Base-by-base conservation (phyloP, 1,140 invertebrate genomes). In the Thalassaphorura encarpata region DNA sequence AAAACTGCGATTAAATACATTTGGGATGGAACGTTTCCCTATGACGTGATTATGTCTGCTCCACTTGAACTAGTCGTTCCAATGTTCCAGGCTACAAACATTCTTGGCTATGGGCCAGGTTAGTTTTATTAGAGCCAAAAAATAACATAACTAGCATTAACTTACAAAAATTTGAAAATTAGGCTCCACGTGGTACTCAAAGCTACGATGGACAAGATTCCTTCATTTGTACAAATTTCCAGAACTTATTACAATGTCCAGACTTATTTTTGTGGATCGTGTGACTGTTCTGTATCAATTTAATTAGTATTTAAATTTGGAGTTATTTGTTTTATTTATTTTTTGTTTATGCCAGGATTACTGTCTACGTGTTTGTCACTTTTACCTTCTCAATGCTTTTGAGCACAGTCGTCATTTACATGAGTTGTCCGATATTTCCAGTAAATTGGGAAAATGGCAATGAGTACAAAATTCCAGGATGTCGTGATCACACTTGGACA, bases 171-270 rank as follows among this genome's bases (percentile, higher is more conserved):
- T n/a, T n/a, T n/a, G n/a, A n/a, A n/a, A n/a, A n/a, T n/a, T n/a
- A n/a, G n/a, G n/a, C 26, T 23, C 45, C 26, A 27, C 21, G 8
- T 47, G 45, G 45, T 47, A 47, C 18, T 11, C 21, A 13, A 47
- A 47, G 45, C 11, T 47, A 24, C 45, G 45, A 47, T 47, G 45
- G 45, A 47, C 8, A 3, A 21, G 45, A 47, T 47, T 47, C 19
- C 6, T 6, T 24, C 45, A 47, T 13, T 11, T 47, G 11, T 24
- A 24, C 11, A 6, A 19, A 6, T 24, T 27, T 27, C 8, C 18
- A 6, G 45, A n/a, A n/a, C n/a, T n/a, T n/a, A n/a, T n/a, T n/a
- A n/a, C 45, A 5, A 24, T 47, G 21, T 11, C 19, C 24, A n/a
- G n/a, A n/a, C n/a, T n/a, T n/a, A n/a, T n/a, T n/a, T n/a, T n/a